phyloP scores from a whole-genome alignment of 1,140 invertebrate genomes.

The Babylonia areolata region DNA sequence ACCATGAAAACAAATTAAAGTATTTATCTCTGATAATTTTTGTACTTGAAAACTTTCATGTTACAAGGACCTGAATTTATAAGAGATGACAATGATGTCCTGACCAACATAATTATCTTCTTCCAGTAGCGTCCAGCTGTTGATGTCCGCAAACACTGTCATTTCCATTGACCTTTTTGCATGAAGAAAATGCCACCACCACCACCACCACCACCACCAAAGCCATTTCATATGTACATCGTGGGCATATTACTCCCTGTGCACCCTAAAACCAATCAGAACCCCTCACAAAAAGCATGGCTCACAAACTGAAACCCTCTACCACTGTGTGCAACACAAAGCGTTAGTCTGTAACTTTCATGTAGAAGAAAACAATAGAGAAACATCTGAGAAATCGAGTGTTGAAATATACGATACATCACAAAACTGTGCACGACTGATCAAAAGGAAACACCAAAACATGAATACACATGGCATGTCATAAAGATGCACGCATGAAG shows the following conservation, averaged over 20 bases:
- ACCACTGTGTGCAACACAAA: neutral
- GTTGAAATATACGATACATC: neutral
- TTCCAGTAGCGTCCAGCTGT: too few relatives aligned
- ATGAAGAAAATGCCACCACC: too few relatives aligned
- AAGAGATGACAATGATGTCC: too few relatives aligned
- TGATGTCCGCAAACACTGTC: too few relatives aligned
- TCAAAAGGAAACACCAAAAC: neutral
- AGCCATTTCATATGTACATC: neutral
- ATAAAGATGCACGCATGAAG: neutral
- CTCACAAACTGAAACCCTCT: neutral
- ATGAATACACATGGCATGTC: neutral
- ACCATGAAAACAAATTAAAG: too few relatives aligned
- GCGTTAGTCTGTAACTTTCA: neutral
- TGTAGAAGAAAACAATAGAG: neutral
- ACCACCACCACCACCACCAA: neutral
- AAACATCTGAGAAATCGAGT: neutral
- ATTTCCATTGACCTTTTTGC: too few relatives aligned
- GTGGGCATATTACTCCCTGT: neutral
- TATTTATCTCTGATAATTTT: too few relatives aligned
- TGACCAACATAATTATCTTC: too few relatives aligned
- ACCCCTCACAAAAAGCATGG: neutral
- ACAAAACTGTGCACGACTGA: neutral
- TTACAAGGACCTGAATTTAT: too few relatives aligned
- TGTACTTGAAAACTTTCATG: too few relatives aligned
- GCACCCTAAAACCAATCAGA: neutral